phyloP scores from a whole-genome alignment of 2,888 invertebrate species.

The Nomada goodeniana region DNA sequence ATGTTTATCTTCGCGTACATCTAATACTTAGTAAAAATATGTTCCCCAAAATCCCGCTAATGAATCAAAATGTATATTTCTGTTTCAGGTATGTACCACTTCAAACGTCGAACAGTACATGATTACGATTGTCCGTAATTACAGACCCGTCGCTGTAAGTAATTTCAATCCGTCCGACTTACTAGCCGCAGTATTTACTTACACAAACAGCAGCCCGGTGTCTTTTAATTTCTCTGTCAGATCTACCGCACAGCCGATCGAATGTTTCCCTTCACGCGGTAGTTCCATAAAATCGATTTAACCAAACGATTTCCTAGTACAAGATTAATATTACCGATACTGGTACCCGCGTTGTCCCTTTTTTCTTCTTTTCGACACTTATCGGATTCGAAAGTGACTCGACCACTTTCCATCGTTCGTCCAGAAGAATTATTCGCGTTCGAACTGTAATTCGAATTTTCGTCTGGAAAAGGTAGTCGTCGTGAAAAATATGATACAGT shows the following conservation, averaged over 20 bases:
- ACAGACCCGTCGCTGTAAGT: slow-evolving; percentile 9
- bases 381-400: slow-evolving; percentile 45
- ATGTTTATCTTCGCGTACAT: too few species aligned
- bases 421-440: not conserved
- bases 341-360: not conserved
- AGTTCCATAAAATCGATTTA: not conserved
- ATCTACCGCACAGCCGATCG: too few species aligned
- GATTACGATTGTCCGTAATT: not conserved
- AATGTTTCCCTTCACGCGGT: too few species aligned
- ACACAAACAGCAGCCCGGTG: not conserved
- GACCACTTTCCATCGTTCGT: slow-evolving; percentile 34
- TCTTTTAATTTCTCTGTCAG: too few species aligned
- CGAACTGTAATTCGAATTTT: not conserved
- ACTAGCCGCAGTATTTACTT: not conserved
- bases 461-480: not conserved
- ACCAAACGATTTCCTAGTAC: not conserved
- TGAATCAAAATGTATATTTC: not conserved
- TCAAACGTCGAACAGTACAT: not conserved
- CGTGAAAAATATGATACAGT: not conserved
- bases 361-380: slow-evolving; percentile 18
- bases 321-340: slow-evolving; percentile 1
- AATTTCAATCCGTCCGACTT: slow-evolving; percentile 2
- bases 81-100: slow-evolving; percentile 40
- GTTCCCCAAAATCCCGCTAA: not conserved
- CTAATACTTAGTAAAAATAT: not conserved